A percentile compares a stretch with the other conserved stretches of the same genome.
Conservation (phyloP, 2,888 invertebrate genomes). For the Drosophila monieri region DNA sequence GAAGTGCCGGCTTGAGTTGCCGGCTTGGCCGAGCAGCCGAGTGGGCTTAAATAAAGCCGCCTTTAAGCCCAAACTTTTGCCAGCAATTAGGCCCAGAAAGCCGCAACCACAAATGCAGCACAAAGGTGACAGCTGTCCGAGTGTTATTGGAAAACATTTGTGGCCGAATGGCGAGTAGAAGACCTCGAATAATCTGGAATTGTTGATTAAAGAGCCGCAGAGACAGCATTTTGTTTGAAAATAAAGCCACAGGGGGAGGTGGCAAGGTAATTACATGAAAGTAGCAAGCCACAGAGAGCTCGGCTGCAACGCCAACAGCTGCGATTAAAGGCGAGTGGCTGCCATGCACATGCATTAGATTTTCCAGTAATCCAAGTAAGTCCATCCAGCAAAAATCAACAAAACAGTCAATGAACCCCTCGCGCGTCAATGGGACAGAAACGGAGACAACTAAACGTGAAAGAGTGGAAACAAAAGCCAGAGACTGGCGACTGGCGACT, state of each 20-base stretch:
- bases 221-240: background rate
- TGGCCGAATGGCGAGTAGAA: background rate
- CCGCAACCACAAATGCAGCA: background rate
- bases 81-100: slow-evolving; percentile 17
- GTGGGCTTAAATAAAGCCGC: slow-evolving; percentile 15
- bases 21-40: slow-evolving; percentile 11
- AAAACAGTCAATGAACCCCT: slow-evolving; percentile 73
- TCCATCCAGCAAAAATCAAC: slow-evolving; percentile 65
- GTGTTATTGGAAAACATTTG: background rate
- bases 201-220: background rate
- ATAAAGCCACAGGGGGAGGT: too few relatives aligned
- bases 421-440: slow-evolving; percentile 50
- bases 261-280: background rate
- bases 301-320: slow-evolving; percentile 17
- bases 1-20: slow-evolving; percentile 22
- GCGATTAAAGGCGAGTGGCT: slow-evolving; percentile 14
- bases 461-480: slow-evolving; percentile 25
- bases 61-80: slow-evolving; percentile 12
- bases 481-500: slow-evolving; percentile 36
- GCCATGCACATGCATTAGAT: slow-evolving; percentile 31
- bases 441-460: slow-evolving; percentile 19
- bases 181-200: background rate
- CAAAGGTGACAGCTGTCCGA: background rate
- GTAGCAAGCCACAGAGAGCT: background rate
- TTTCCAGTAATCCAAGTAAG: slow-evolving; percentile 48